Conservation (phyloP, 2,797 vertebrate species). For the Megalops cyprinoides region DNA sequence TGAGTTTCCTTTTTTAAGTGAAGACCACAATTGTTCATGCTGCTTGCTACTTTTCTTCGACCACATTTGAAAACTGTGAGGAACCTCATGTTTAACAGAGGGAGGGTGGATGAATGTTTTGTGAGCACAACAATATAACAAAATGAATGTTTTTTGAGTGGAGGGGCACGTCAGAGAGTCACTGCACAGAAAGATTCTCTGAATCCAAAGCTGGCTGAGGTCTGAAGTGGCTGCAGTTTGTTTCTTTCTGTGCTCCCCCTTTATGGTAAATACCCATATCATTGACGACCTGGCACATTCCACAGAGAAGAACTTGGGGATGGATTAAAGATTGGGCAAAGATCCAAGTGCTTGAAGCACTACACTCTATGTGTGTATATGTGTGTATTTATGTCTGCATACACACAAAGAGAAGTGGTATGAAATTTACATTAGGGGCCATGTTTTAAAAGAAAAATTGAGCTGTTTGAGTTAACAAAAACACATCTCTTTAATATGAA, state of each 20-base stretch:
- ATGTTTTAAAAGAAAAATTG: not conserved
- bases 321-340: slow-evolving; percentile 16
- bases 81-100: not conserved
- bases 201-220: not conserved
- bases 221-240: slow-evolving; percentile 3
- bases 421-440: too few species aligned
- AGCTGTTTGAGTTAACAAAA: too few species aligned
- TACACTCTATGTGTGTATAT: not conserved
- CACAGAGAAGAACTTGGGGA: slow-evolving; percentile 24
- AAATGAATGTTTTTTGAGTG: too few species aligned
- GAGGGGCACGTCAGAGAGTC: not conserved
- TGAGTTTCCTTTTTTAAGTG: not conserved
- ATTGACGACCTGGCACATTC: slow-evolving; percentile 24
- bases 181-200: not conserved
- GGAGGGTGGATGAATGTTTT: not conserved
- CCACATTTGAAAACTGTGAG: not conserved
- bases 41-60: not conserved
- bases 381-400: not conserved
- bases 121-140: too few species aligned
- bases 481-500: too few species aligned
- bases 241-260: not conserved
- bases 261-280: slow-evolving; percentile 31
- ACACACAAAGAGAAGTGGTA: not conserved
- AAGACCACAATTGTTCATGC: not conserved
- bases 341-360: slow-evolving; percentile 2